phyloP scores from a whole-genome alignment of 2,797 vertebrate genomes.

The Oreortyx pictus region DNA sequence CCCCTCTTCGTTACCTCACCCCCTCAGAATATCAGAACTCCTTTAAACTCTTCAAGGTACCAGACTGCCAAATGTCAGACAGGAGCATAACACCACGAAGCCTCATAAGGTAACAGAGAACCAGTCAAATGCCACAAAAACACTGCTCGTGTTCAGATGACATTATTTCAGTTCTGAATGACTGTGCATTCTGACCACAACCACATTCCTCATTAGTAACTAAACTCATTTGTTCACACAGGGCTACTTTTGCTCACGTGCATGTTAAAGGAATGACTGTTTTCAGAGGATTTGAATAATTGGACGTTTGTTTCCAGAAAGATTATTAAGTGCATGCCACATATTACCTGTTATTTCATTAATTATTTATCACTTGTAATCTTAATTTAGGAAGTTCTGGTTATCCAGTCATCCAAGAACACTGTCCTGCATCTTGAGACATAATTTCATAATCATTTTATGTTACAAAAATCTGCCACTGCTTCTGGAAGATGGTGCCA shows the following conservation, averaged over 20 bases:
- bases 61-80: background rate
- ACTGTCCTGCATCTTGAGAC: background rate
- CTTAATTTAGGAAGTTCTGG: constrained; percentile 6
- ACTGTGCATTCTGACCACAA: background rate
- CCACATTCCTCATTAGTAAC: background rate
- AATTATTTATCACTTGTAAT: constrained; percentile 27
- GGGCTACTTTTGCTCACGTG: background rate
- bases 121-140: background rate
- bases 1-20: background rate
- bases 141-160: background rate
- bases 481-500: background rate
- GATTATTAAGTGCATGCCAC: background rate
- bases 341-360: background rate
- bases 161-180: background rate
- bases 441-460: background rate
- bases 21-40: background rate
- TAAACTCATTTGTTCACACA: background rate
- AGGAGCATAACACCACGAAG: background rate
- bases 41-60: background rate
- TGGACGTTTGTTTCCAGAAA: background rate
- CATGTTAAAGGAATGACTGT: background rate
- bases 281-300: background rate
- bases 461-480: background rate
- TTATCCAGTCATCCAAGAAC: background rate
- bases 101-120: background rate